Base-by-base conservation (phyloP, 2,888 invertebrate species). In the Deilephila elpenor region DNA sequence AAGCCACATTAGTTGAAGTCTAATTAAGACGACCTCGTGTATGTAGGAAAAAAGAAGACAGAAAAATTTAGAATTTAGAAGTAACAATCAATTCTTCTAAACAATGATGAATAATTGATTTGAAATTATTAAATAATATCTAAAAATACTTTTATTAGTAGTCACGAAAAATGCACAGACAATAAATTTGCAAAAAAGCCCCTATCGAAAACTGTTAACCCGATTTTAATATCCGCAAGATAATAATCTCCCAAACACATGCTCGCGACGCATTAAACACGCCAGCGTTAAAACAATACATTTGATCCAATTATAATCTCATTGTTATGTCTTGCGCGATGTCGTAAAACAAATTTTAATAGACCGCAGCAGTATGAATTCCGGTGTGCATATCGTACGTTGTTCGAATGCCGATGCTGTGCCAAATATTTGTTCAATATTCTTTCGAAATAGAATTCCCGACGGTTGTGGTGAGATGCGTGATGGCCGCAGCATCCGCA, bases 381-480 rank as follows among this genome's bases (percentile, higher is more conserved):
- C 77, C 62, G 51, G 53, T 56, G 71, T 73, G 71, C 70, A 62
- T 56, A 61, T 73, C 71, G 56, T 32, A 64, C 72, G 64, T 51
- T 64, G 62, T 51, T 75, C 76, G 77, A 79, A 83, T 83, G 74
- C 81, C 79, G 77, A 76, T 76, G 70, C 76, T 74, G 77, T 83
- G 83, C 83, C 83, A 83, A 83, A 82, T 83, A 80, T 80, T 82
- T 74, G 71, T 73, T 73, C 75, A 70, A 53, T 67, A 77, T 77
- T 74, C 77, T 75, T 78, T 75, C 73, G 71, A 78, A 75, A 76
- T 75, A 75, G 76, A 75, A 78, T 77, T 73, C 34, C 73, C 75
- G 75, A 76, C 75, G 76, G 75, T 71, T 79, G 79, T 75, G 81
- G 80, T 83, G 82, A 84, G 84, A 84, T 82, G 84, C 83, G 85